phyloP scores from a whole-genome alignment of 2,888 invertebrate species.

The Podabrus alpinus region DNA sequence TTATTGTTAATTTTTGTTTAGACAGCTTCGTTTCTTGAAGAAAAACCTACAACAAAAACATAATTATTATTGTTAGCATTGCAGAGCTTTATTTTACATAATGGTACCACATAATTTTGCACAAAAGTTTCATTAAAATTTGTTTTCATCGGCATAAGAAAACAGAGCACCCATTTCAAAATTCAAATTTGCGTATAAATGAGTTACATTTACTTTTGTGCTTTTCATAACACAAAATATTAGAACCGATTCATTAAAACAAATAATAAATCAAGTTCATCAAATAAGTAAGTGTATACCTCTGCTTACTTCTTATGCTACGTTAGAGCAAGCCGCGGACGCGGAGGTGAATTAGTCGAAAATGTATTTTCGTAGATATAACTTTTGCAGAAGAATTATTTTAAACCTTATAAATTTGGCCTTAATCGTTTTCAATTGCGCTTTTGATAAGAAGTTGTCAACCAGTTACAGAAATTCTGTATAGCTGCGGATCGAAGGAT shows the following conservation, averaged over 20 bases:
- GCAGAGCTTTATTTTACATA: neutral
- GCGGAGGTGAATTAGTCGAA: neutral
- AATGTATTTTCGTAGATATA: neutral
- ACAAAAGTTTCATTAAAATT: constrained; percentile 1
- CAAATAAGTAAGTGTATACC: too few relatives aligned
- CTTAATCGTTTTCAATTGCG: constrained; percentile 17
- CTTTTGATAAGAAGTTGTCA: constrained; percentile 20
- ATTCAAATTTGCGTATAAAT: neutral
- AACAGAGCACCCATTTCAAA: neutral
- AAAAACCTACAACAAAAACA: constrained; percentile 23
- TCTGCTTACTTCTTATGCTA: too few relatives aligned
- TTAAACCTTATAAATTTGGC: neutral
- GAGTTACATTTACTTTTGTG: neutral
- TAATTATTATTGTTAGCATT: constrained; percentile 15
- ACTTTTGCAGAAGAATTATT: neutral
- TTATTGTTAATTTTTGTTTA: constrained; percentile 6
- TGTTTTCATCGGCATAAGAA: neutral
- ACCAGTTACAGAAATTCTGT: constrained; percentile 18
- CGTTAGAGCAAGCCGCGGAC: too few relatives aligned
- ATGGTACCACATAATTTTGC: neutral
- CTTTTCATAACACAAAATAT: neutral
- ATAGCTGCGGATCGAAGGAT: constrained; percentile 20
- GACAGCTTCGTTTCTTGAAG: constrained; percentile 1
- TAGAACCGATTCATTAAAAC: neutral
- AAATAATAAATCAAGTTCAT: neutral